Conservation (phyloP, 2,113 vertebrate genomes). For the Prochilodus magdalenae region DNA sequence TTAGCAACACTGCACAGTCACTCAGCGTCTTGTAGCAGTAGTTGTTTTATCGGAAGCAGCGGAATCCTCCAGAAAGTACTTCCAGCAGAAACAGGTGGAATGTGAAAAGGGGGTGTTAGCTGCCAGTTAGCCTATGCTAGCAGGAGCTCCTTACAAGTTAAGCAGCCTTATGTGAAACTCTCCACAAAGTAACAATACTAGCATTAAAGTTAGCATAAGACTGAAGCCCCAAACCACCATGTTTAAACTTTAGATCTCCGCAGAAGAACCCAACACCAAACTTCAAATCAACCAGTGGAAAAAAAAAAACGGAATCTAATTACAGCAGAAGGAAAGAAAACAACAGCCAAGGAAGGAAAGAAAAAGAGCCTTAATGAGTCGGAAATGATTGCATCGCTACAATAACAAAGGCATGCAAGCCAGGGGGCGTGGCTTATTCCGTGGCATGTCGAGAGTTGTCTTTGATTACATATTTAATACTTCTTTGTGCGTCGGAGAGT, state of each 20-base stretch:
- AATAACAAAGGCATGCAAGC: constrained; percentile 74
- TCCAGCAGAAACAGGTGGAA: no score
- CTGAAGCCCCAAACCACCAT: background rate
- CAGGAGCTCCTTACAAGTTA: no score
- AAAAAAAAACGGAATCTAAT: constrained; percentile 66
- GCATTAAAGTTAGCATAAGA: no score
- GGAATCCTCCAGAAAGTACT: no score
- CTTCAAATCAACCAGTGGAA: constrained; percentile 64
- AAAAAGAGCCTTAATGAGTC: constrained; percentile 46
- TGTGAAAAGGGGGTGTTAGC: no score
- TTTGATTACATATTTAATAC: constrained; percentile 86
- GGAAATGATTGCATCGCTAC: constrained; percentile 69
- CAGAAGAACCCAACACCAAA: constrained; percentile 20
- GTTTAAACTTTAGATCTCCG: background rate
- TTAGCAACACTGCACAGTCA: no score
- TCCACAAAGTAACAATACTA: no score
- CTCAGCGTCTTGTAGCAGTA: no score
- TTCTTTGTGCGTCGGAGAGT: constrained; percentile 78
- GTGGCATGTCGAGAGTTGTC: constrained; percentile 72
- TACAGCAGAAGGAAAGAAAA: constrained; percentile 68
- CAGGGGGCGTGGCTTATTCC: constrained; percentile 75
- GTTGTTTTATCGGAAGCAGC: no score
- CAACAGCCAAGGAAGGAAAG: background rate
- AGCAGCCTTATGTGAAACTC: no score
- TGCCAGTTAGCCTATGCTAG: no score